Evolutionary conservation across 2,797 vertebrate genomes (phyloP), one percentile per base, ranked within the genome.

Genomic region (Notolepis coatsorum): DNA sequence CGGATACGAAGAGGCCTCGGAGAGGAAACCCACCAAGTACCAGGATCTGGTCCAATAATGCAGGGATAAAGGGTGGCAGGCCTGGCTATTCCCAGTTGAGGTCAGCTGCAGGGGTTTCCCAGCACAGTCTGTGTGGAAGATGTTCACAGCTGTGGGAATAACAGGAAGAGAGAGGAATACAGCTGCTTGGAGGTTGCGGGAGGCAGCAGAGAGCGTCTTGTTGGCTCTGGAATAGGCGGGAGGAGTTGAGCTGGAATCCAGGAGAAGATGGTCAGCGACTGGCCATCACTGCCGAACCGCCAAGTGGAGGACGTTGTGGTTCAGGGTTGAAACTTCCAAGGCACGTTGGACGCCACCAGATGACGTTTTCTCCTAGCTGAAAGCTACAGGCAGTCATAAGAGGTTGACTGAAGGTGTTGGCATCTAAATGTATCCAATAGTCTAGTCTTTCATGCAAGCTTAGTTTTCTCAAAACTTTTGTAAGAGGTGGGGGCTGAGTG

Each of bases 241-340:
- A 69, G 23, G 53, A 63, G 35, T 5, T 18, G 24, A 54, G 42
- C 49, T 71, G 48, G 30, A 64, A 39, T 17, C 43, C 66, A 33
- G 33, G 46, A 68, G 70, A 10, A 53, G 57, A 47, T 61, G 46
- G 35, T 61, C 61, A 57, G 42, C 56, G 60, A 59, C 12, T 65
- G 42, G 65, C 61, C 43, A 49, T 56, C 67, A 66, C 23, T 57
- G 35, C 49, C 7, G 31, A 60, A 53, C 65, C 13, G 0, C 61
- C 49, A 65, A 41, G 47, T 10, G 38, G 45, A 66, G 58, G 23
- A 30, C 20, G 20, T 71, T 64, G 9, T 30, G 54, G 54, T 67
- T 76, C 4, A 72, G 58, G 27, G 37, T 57, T 2, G 4, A 72
- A 79, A 72, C 38, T 24, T 21, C 27, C 18, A 2, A 33, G 5